These are phyloP conservation scores for Oreonectes daqikongensis DNA, from an alignment of 2,797 vertebrate species.

Conservation along the genomic window DNA sequence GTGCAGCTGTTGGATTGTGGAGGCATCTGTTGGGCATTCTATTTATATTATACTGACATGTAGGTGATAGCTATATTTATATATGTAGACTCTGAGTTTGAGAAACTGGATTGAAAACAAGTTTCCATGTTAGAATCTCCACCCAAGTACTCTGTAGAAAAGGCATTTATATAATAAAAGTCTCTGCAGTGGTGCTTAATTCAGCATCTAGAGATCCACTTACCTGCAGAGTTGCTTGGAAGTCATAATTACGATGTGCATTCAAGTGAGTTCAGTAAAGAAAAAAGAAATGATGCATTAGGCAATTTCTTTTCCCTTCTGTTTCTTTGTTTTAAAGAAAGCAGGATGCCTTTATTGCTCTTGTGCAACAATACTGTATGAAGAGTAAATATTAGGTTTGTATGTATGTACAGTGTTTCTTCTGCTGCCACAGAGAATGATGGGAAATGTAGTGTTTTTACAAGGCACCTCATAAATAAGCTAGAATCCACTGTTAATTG, in stretches of 20 bases:
- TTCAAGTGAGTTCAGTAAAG: background rate
- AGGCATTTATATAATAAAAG: background rate
- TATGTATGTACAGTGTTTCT: background rate
- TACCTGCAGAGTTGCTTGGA: background rate
- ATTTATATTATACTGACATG: constrained; percentile 16
- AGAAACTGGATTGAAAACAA: background rate
- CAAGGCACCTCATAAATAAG: no score
- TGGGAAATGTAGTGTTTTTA: background rate
- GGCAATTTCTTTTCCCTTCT: background rate
- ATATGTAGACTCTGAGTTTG: background rate
- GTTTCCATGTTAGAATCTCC: background rate
- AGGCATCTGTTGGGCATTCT: constrained; percentile 10
- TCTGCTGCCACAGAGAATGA: background rate
- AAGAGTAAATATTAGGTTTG: background rate
- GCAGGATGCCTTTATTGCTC: background rate
- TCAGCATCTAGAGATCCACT: background rate
- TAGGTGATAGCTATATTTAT: background rate
- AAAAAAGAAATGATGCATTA: background rate
- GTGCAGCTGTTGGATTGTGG: constrained; percentile 9
- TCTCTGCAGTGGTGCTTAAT: background rate
- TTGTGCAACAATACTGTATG: background rate
- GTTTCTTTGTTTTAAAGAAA: background rate
- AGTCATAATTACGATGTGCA: background rate
- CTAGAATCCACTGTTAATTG: background rate
- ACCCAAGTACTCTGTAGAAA: background rate